Evolutionary conservation across 2,113 vertebrate genomes (phyloP), one percentile per base, ranked within the genome.

Genomic region (Turdus rufiventris): DNA sequence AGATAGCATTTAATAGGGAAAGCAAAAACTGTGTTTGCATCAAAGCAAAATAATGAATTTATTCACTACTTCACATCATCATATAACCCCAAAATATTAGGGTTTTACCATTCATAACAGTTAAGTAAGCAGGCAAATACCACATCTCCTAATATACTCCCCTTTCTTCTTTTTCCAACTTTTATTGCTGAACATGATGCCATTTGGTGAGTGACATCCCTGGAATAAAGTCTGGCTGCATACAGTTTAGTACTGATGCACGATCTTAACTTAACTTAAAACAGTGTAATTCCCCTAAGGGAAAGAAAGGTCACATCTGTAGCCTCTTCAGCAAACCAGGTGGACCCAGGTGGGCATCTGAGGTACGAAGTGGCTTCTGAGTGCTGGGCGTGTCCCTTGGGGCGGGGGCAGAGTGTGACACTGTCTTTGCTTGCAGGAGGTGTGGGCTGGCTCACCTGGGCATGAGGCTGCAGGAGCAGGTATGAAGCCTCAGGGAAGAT

Each of bases 321-420:
- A 36, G 40, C 15, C 21, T 73, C 60, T 23, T 45, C 51, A 58
- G 18, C 28, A 43, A 58, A 33, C 23, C 50, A 57, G 18, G 12
- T 18, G 23, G 26, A 74, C 5, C 6, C 38, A 48, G 43, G n/a
- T 6, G 6, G 11, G 14, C 5, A 40, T 28, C 58, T 56, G 65
- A 66, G 12, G 21, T 21, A 18, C 1, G 1, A 38, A 24, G 31
- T 31, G 14, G 12, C 20, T 75, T 7, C 51, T 14, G 7, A 50
- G 45, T 36, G 25, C 17, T 9, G 9, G 21, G 10, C 0, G 1
- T 29, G 7, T 40, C 18, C 14, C 14, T 14, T 0, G 1, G 5
- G 20, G 8, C 16, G 14, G 24, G 14, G 17, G 4, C 29, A 53
- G 26, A n/a, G 14, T 5, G n/a, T 58, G n/a, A 28, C 11, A 43